Evolutionary conservation across 2,888 invertebrate species (phyloP), one percentile per base, ranked within the genome.

Genomic region (Drosophila nigricruria): DNA sequence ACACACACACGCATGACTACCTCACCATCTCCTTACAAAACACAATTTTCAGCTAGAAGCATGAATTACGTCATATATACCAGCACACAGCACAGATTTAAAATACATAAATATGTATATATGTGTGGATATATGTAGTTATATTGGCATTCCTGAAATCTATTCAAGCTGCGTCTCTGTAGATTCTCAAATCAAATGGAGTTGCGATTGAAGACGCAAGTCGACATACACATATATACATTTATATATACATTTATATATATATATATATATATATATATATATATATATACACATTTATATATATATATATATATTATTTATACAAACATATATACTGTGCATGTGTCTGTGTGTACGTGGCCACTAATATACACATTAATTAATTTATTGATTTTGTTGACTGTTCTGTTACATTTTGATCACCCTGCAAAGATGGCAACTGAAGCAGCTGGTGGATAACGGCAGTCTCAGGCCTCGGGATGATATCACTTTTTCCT

Each of bases 401-500:
- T 60, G 42, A 8, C 5, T 20, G 30, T 30, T 36, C 34, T 36
- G n/a, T 16, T 20, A 25, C 14, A 25, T 38, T 59, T 45, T 10
- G 12, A 53, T 43, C 38, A 43, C 42, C 18, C 34, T 18, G 30
- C 14, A 30, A 68, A 57, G 43, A 57, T 43, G 50, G 36, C 50
- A 57, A 42, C 42, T 42, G 42, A 62, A 30, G 38, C 57, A 63
- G 27, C 36, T 65, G 43, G 38, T 47, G 30, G 30, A 49, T 50
- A 42, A 50, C 34, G 20, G 32, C 27, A 30, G 9, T 50, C 47
- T 47, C 42, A 61, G 53, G 34, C 25, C 36, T 36, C 53, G 47
- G 40, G 25, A 71, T 74, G 74, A 74, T 75, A 75, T 75, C 74
- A 75, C 61, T 70, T 53, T 61, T 54, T 32, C 12, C 10, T n/a